Percentiles rank a stretch among this genome's conserved stretches.
Evolutionary conservation across 2,113 vertebrate genomes (phyloP).

Genomic region (Propithecus coquereli): DNA sequence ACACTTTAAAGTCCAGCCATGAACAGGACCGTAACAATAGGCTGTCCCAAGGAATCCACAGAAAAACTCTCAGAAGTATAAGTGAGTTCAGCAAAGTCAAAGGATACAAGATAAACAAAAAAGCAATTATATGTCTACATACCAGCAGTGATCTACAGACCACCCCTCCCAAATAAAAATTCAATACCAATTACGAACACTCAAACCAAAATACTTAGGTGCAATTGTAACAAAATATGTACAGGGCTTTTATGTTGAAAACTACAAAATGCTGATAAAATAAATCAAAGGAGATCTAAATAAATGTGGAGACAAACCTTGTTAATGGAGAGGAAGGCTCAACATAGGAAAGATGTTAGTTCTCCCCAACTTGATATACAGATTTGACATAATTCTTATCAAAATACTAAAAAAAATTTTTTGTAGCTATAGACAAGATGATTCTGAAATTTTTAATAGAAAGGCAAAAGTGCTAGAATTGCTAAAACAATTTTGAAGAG

Average conservation of each 20-base stretch:
- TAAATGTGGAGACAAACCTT: background rate
- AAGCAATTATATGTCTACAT: background rate
- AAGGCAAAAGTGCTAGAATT: background rate
- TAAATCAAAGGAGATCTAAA: background rate
- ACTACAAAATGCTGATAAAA: background rate
- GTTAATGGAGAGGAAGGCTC: background rate
- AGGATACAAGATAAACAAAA: background rate
- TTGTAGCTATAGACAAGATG: background rate
- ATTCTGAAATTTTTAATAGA: background rate
- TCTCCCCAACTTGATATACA: background rate
- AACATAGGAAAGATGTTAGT: background rate
- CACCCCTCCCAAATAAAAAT: background rate
- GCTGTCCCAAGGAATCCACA: too few species aligned
- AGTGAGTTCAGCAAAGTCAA: background rate
- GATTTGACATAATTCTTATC: background rate
- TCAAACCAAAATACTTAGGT: background rate
- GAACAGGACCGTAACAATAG: background rate
- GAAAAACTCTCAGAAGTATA: background rate
- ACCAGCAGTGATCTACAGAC: background rate
- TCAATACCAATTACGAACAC: background rate
- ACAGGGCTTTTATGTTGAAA: too few species aligned
- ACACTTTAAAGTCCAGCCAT: too few species aligned
- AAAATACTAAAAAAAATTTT: background rate
- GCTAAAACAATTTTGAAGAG: background rate
- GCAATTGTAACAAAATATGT: background rate